A percentile compares a stretch with the other conserved stretches of the same genome.
These are phyloP conservation scores for Smittia sp. DNA, from an alignment of 2,888 invertebrate species.

Conservation along the genomic window DNA sequence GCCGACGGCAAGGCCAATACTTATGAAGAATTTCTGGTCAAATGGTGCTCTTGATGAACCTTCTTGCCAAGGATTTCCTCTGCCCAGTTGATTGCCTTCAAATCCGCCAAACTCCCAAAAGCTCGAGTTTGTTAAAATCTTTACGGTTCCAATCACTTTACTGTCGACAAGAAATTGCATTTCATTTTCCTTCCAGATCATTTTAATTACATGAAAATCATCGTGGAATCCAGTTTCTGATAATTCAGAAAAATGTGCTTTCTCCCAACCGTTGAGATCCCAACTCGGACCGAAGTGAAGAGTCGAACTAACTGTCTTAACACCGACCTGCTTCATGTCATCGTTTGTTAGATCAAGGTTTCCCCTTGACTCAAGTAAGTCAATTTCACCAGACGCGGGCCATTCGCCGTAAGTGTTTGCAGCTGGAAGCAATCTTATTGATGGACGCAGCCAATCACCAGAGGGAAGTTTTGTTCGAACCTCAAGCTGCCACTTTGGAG, in stretches of 20 bases:
- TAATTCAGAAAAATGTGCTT: conserved; percentile 54
- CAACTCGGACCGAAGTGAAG: conserved; percentile 67
- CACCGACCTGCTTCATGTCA: conserved; percentile 57
- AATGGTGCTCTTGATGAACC: conserved; percentile 57
- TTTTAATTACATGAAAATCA: conserved; percentile 64
- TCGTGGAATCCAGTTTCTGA: conserved; percentile 47
- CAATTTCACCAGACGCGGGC: conserved; percentile 62
- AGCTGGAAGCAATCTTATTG: conserved; percentile 68
- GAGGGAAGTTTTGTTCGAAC: conserved; percentile 66
- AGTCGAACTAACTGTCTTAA: conserved; percentile 60
- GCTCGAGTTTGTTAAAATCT: conserved; percentile 54
- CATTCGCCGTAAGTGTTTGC: conserved; percentile 59
- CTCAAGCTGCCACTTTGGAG: too few relatives aligned
- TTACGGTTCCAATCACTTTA: conserved; percentile 56
- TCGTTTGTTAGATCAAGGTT: conserved; percentile 54
- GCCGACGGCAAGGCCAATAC: conserved; percentile 67
- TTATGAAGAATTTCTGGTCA: conserved; percentile 64
- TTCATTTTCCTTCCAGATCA: conserved; percentile 60
- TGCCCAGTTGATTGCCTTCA: conserved; percentile 46
- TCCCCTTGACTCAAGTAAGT: conserved; percentile 66
- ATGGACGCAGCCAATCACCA: conserved; percentile 52
- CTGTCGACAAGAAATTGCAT: conserved; percentile 57
- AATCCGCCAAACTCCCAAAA: conserved; percentile 67
- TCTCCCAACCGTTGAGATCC: conserved; percentile 56
- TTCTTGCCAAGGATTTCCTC: conserved; percentile 59